Evolutionary conservation across 2,113 vertebrate species (phyloP).

Genomic region (Lota lota): DNA sequence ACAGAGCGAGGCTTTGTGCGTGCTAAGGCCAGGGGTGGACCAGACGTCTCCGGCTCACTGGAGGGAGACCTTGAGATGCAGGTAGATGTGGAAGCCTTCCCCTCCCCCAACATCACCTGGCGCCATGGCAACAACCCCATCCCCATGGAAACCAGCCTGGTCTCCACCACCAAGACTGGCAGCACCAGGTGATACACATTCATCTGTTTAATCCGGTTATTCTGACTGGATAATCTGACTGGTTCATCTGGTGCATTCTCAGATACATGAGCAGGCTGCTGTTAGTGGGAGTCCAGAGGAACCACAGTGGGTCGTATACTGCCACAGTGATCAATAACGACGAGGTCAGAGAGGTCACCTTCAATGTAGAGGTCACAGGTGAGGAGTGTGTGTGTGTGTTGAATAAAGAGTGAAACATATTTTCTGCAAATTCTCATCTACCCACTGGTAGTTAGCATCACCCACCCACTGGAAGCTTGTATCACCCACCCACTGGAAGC

Average conservation of each 20-base stretch:
- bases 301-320: conserved; percentile 85
- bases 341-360: conserved; percentile 70
- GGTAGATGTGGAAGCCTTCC: conserved; percentile 43
- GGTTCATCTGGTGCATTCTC: conserved; percentile 1
- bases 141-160: conserved; percentile 18
- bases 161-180: conserved; percentile 33
- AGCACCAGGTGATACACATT: conserved; percentile 34
- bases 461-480: not conserved
- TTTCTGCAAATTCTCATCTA: no score
- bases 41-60: conserved; percentile 33
- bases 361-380: conserved; percentile 84
- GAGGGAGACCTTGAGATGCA: conserved; percentile 41
- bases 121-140: conserved; percentile 19
- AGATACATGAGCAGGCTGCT: conserved; percentile 85
- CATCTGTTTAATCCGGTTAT: not conserved
- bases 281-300: conserved; percentile 81
- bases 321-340: conserved; percentile 79
- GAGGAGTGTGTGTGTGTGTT: conserved; percentile 14
- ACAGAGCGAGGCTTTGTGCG: conserved; percentile 51
- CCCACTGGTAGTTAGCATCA: not conserved
- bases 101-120: conserved; percentile 48
- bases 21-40: conserved; percentile 25
- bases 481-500: no score
- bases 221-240: conserved; percentile 4
- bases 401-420: no score